Base-by-base conservation (phyloP, 2,888 invertebrate genomes). In the Bruchidius siliquastri region DNA sequence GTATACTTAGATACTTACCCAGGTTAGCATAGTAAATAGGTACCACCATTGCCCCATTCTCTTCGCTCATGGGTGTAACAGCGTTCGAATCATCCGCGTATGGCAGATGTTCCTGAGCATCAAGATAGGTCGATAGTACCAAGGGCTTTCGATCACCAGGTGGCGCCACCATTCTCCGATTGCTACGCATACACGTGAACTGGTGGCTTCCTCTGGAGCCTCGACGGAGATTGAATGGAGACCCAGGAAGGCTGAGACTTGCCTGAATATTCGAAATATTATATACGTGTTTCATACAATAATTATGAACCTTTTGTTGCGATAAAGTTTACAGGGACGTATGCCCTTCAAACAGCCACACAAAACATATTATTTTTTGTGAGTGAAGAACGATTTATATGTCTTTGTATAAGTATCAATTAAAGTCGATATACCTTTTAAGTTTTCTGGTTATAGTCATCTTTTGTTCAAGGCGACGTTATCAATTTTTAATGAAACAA, bases 61-160 rank as follows among this genome's bases (percentile, higher is more conserved):
- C 98, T 88, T 98, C 98, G 79, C 97, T 97, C 94, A 97, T 96
- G 73, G 98, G 98, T 77, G 98, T 98, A 75, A 97, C 98, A 79
- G 97, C 98, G 85, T 96, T 96, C 78, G 97, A 97, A 88, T 98
- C 98, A 87, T 98, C 98, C 74, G 97, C 98, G 86, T 96, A 98
- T 75, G 98, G 98, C 84, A 98, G 91, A 87, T 97, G 96, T 89
- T 96, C 96, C 87, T 95, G 95, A 80, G 95, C 96, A 87, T 96
- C 97, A 87, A 97, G 91, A 89, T 97, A 97, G 80, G 97, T 97
- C 83, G 96, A 96, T 80, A 97, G 90, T 79, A 98, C 97, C 84
- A 97, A 90, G 71, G 97, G 97, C 86, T 97, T 97, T 79, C 96
- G 92, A 88, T 98, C 97, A 73, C 93, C 94, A 73, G 94, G 93